A percentile compares a stretch with the other conserved stretches of the same genome.
Conservation (phyloP, 2,113 vertebrate genomes). For the Anser cygnoides region DNA sequence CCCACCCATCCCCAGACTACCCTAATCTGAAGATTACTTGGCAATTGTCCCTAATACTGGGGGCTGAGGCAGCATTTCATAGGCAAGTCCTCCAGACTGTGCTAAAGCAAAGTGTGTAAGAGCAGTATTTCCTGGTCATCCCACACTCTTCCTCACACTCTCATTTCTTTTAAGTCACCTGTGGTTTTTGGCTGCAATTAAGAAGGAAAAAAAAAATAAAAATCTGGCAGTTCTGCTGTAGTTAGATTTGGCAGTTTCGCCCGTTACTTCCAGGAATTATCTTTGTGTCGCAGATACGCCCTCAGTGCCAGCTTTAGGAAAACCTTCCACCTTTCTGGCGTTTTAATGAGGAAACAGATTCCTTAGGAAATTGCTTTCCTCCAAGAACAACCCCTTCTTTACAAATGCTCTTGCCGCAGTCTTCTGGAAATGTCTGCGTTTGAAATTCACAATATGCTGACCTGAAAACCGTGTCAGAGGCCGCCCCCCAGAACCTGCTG, state of each 20-base stretch:
- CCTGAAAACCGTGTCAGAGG: slow-evolving; percentile 46
- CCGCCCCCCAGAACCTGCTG: slow-evolving; percentile 37
- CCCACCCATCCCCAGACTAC: neutral
- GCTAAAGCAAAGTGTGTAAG: neutral
- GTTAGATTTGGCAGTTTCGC: slow-evolving; percentile 46
- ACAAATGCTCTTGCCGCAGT: neutral
- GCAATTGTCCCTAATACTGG: neutral
- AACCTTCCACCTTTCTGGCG: slow-evolving; percentile 23
- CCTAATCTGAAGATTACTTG: neutral
- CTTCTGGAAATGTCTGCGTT: neutral
- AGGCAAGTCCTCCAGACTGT: neutral
- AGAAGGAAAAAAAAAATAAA: neutral
- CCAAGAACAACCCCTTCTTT: neutral
- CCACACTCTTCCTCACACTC: slow-evolving; percentile 1
- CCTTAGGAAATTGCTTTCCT: slow-evolving; percentile 37
- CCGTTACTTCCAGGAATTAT: slow-evolving; percentile 69
- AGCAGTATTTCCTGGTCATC: slow-evolving; percentile 23
- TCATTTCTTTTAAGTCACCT: slow-evolving; percentile 69
- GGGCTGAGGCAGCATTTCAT: slow-evolving; percentile 5
- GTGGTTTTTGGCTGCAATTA: slow-evolving; percentile 63
- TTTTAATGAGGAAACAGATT: slow-evolving; percentile 37
- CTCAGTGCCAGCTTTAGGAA: slow-evolving; percentile 28
- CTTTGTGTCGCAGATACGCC: slow-evolving; percentile 12
- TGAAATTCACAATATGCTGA: slow-evolving; percentile 29
- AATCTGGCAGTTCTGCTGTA: slow-evolving; percentile 13